Conservation (phyloP, 1,140 invertebrate species). For the Polypedilum vanderplanki region DNA sequence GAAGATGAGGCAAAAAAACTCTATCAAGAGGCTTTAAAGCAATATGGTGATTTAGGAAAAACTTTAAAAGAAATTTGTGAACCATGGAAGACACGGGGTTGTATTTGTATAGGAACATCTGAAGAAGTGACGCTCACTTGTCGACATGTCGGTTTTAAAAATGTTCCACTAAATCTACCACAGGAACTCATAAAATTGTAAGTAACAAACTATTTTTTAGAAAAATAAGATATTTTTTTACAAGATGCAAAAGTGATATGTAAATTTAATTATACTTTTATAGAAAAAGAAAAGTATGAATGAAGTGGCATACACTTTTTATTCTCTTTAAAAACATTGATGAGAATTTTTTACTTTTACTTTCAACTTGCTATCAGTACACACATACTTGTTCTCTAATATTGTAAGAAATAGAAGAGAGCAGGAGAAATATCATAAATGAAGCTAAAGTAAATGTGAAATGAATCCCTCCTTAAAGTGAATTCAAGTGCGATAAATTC, state of each 20-base stretch:
- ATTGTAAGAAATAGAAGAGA: not conserved
- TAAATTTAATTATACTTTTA: too few relatives aligned
- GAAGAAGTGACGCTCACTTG: constrained; percentile 38
- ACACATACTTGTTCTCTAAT: not conserved
- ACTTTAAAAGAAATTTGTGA: constrained; percentile 39
- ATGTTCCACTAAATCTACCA: constrained; percentile 40
- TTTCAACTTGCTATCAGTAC: not conserved
- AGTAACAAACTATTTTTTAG: constrained; percentile 35
- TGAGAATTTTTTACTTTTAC: not conserved
- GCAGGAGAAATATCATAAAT: not conserved
- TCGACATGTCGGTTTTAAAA: constrained; percentile 39
- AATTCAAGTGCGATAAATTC: constrained; percentile 23
- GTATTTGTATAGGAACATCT: constrained; percentile 39
- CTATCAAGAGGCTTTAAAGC: not conserved
- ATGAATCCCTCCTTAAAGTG: constrained; percentile 7
- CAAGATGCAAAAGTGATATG: too few relatives aligned
- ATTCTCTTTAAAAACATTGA: not conserved
- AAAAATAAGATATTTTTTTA: not conserved
- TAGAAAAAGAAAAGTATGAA: too few relatives aligned
- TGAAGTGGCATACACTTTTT: not conserved
- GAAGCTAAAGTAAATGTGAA: not conserved
- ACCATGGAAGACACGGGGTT: constrained; percentile 39
- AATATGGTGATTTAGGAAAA: constrained; percentile 31
- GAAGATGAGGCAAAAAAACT: not conserved
- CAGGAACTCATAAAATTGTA: constrained; percentile 37